Conservation (phyloP, 2,113 vertebrate genomes). For the Nyctereutes procyonoides region DNA sequence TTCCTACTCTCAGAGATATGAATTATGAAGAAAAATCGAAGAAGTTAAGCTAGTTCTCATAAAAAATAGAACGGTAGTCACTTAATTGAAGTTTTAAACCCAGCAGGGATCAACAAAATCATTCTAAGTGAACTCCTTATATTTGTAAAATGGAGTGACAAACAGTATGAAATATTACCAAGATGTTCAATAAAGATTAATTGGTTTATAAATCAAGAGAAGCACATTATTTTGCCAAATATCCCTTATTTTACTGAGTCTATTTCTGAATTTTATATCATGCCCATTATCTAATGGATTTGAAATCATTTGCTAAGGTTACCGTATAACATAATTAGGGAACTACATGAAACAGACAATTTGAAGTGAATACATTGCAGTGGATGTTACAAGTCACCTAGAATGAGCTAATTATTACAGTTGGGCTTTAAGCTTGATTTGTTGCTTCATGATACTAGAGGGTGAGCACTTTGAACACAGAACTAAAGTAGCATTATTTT, state of each 20-base stretch:
- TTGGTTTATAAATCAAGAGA: not conserved
- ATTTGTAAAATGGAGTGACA: constrained; percentile 13
- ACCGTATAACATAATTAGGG: not conserved
- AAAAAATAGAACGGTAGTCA: not conserved
- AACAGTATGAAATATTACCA: not conserved
- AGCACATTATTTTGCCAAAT: not conserved
- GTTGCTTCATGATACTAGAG: not conserved
- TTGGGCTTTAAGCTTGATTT: not conserved
- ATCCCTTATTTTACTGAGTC: not conserved
- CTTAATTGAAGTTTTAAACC: constrained; percentile 67
- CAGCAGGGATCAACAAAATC: not conserved
- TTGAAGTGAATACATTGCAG: not conserved
- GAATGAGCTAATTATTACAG: not conserved
- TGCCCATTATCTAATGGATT: not conserved
- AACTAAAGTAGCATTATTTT: not conserved
- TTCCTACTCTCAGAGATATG: constrained; percentile 38
- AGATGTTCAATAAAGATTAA: not conserved
- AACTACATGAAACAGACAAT: not conserved
- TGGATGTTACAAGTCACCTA: not conserved
- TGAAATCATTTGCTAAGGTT: not conserved
- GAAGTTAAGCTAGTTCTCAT: constrained; percentile 37
- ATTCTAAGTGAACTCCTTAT: not conserved
- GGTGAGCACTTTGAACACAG: fast-evolving
- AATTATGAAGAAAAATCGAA: constrained; percentile 64
- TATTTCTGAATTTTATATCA: not conserved